These are phyloP conservation scores for Phrynocephalus forsythii DNA, from an alignment of 2,797 vertebrate species.

Conservation along the genomic window DNA sequence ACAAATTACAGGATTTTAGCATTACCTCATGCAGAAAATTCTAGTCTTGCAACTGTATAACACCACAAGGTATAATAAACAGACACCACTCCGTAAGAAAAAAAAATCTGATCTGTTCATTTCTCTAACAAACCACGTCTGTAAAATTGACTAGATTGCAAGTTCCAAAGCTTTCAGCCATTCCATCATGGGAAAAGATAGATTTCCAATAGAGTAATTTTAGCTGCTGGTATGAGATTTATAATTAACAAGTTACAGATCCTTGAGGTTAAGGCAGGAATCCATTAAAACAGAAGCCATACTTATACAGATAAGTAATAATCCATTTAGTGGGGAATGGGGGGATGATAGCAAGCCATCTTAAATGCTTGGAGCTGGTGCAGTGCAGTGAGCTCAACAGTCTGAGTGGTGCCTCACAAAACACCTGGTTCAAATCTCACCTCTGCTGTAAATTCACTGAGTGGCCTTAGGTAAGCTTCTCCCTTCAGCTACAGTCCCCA, in stretches of 20 bases:
- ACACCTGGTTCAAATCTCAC: neutral
- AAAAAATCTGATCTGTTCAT: neutral
- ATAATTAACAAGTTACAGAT: neutral
- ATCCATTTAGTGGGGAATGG: neutral
- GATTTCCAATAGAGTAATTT: neutral
- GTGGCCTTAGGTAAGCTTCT: neutral
- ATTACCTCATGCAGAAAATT: neutral
- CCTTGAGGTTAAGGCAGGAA: neutral
- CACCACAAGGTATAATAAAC: neutral
- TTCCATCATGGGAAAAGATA: neutral
- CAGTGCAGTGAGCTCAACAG: neutral
- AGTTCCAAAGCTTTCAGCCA: neutral
- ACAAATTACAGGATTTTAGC: neutral
- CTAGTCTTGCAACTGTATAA: neutral
- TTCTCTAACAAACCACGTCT: neutral
- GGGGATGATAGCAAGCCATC: neutral
- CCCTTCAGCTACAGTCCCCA: neutral
- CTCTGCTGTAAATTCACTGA: neutral
- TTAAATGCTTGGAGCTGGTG: neutral
- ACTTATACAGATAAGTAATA: neutral
- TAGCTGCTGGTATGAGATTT: neutral
- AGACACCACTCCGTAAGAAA: neutral
- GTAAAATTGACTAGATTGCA: neutral
- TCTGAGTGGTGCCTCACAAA: neutral
- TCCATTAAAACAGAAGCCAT: neutral